Conservation (phyloP, 2,797 vertebrate species). For the Ispidina picta region DNA sequence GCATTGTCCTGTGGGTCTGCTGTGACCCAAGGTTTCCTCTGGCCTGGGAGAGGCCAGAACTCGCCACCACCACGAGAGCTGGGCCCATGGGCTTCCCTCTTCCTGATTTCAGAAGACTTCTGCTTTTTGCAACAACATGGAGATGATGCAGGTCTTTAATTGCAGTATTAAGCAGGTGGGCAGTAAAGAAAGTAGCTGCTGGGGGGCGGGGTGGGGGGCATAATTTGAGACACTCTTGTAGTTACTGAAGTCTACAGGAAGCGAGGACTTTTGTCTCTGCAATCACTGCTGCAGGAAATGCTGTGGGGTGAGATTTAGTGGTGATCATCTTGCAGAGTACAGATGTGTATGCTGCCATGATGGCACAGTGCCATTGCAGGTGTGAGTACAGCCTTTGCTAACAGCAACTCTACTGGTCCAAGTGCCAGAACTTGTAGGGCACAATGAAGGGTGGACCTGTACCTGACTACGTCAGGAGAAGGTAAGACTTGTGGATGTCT, state of each 20-base stretch:
- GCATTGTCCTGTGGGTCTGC: neutral
- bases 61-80: accelerated
- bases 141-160: neutral
- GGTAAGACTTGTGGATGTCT: constrained; percentile 6
- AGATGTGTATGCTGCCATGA: accelerated
- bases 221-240: neutral
- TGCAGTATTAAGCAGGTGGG: neutral
- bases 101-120: accelerated
- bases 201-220: neutral
- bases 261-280: neutral
- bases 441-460: neutral
- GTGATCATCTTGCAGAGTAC: neutral
- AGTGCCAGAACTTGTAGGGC: neutral
- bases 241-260: neutral
- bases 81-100: neutral
- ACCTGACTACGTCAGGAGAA: neutral
- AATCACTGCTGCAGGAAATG: accelerated
- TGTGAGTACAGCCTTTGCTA: neutral
- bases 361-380: neutral
- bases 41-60: neutral
- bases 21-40: neutral
- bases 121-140: neutral
- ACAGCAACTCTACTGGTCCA: neutral
- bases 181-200: neutral
- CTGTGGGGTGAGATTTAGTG: neutral